Evolutionary conservation across 1,140 invertebrate genomes (phyloP).

Genomic region (Drosophila willistoni): DNA sequence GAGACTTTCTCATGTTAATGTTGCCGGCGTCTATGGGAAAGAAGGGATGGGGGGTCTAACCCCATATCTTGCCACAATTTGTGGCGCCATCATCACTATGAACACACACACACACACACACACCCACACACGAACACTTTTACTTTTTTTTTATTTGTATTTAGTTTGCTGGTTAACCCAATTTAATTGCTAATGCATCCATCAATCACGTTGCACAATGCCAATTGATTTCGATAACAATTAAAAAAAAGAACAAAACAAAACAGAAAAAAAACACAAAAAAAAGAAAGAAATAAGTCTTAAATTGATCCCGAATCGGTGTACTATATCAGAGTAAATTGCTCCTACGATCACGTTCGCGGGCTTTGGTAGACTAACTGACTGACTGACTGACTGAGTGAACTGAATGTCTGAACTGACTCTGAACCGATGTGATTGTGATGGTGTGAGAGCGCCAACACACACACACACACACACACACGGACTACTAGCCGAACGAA

Average conservation of each 20-base stretch:
- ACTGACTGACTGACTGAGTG: constrained; percentile 8
- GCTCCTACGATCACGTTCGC: constrained; percentile 45
- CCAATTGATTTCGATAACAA: constrained; percentile 68
- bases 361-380: constrained; percentile 35
- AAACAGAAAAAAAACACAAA: not conserved
- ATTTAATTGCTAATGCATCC: constrained; percentile 51
- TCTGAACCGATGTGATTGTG: not conserved
- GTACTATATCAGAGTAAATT: constrained; percentile 40
- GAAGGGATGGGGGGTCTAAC: constrained; percentile 16
- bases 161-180: constrained; percentile 25
- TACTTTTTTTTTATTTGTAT: constrained; percentile 44
- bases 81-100: constrained; percentile 60
- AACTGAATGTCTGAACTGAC: constrained; percentile 1
- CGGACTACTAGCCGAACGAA: not conserved
- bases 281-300: not conserved
- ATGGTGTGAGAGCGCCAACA: constrained; percentile 1
- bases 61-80: constrained; percentile 58
- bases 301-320: constrained; percentile 32
- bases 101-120: not conserved
- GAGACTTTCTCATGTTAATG: constrained; percentile 43
- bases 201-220: constrained; percentile 71
- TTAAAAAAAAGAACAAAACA: constrained; percentile 14
- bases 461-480: not conserved
- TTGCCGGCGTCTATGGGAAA: not conserved
- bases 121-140: constrained; percentile 34